Evolutionary conservation across 2,113 vertebrate species (phyloP), one percentile per base, ranked within the genome.

Genomic region (Sisor rabdophorus): DNA sequence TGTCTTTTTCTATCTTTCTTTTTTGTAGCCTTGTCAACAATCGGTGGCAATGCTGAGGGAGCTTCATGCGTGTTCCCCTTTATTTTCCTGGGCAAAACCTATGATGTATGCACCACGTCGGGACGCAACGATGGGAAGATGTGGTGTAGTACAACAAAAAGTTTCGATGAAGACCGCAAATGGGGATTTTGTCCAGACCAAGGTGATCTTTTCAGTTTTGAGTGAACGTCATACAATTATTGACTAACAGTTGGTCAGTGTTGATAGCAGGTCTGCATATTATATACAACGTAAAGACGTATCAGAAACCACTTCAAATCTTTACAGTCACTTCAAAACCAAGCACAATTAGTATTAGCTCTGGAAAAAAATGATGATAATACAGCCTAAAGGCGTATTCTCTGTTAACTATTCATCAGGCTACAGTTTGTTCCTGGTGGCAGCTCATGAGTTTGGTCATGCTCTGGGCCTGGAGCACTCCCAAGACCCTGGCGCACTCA

Each of bases 111-210:
- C 69, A 99, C 97, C 0, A 88, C 91, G 0, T 90, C 93, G 0
- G 97, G 97, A 47, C 95, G 97, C 78, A 95, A 86, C 0, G 97
- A 99, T 0, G 94, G 95, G 50, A 97, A 97, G 80, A 83, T 94
- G 86, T 99, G 97, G 97, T 99, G 97, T 0, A 92, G 91, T 0
- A 90, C 85, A 16, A 94, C 93, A 2, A 90, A 92, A 70, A 99
- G 88, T 82, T 99, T 95, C 0, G 95, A 98, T 0, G 95, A 98
- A 0, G 97, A 99, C 85, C 95, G 95, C 80, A 96, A 98, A 82
- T 99, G 96, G 96, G 97, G 97, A 76, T 99, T 99, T 71, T 99
- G 97, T 84, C 97, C 96, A 0, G 96, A 98, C 24, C 93, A 96
- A 94, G 97, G 97, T 98, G 53, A 87, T 71, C 22, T 50, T 4